Evolutionary conservation across 2,113 vertebrate genomes (phyloP).

Genomic region (Rhegmatorhina hoffmannsi): DNA sequence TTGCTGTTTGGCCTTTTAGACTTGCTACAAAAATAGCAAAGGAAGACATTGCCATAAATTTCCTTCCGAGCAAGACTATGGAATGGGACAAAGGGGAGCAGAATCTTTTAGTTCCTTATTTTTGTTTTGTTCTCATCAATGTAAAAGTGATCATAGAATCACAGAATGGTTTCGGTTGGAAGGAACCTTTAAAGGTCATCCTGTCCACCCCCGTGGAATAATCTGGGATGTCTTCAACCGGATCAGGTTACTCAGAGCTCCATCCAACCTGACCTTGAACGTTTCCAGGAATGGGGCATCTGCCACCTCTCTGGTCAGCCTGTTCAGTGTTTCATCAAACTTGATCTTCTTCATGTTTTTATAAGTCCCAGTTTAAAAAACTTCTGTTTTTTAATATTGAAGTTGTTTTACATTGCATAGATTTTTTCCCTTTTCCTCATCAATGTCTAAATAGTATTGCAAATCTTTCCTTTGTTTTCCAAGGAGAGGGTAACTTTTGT

Average conservation of each 20-base stretch:
- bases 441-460: neutral
- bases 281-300: neutral
- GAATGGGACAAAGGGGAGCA: accelerated
- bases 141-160: neutral
- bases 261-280: neutral
- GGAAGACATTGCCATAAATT: neutral
- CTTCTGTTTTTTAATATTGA: neutral
- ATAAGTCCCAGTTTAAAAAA: neutral
- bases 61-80: neutral
- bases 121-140: neutral
- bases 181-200: neutral
- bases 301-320: neutral
- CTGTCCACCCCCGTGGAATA: neutral
- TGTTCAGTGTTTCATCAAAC: neutral
- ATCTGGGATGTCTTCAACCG: neutral
- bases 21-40: neutral
- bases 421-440: neutral
- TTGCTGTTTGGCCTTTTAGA: neutral
- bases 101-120: neutral
- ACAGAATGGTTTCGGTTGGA: neutral
- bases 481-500: neutral
- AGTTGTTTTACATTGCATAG: neutral
- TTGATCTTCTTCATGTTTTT: neutral
- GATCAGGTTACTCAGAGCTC: neutral
- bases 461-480: neutral